These are phyloP conservation scores for Saccopteryx leptura DNA, from an alignment of 2,113 vertebrate species.

Conservation along the genomic window DNA sequence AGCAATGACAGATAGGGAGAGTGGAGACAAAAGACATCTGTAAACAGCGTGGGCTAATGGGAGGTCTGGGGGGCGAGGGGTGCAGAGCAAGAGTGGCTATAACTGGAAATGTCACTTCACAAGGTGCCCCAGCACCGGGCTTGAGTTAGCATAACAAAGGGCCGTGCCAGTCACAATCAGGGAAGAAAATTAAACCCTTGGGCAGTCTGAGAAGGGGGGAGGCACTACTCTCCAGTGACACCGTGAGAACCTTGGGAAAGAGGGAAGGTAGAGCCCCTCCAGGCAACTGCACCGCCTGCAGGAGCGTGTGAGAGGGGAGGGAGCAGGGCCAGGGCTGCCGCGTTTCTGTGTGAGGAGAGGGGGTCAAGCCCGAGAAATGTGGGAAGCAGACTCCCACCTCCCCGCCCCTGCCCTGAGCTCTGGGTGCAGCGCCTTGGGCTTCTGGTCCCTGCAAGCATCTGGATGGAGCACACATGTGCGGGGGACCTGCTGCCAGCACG, in stretches of 20 bases:
- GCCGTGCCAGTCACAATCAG: not conserved
- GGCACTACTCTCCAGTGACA: not conserved
- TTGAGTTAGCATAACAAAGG: not conserved
- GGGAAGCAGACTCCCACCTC: not conserved
- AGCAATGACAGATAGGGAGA: not conserved
- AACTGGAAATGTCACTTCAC: not conserved
- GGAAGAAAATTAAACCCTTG: slow-evolving; percentile 21
- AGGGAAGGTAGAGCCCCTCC: not conserved
- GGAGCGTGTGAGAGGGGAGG: not conserved
- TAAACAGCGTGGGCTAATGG: not conserved
- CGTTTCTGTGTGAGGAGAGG: not conserved
- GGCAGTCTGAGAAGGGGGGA: not conserved
- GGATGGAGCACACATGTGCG: not conserved
- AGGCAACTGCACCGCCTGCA: not conserved
- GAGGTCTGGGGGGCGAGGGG: not conserved
- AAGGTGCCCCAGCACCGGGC: not conserved
- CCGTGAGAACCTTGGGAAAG: not conserved
- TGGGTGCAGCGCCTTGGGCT: not conserved
- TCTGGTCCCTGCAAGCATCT: not conserved
- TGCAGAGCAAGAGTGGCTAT: not conserved
- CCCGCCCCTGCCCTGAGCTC: not conserved
- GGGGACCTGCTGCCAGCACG: not conserved
- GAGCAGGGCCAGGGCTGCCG: not conserved
- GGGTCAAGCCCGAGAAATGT: not conserved
- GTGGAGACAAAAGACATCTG: slow-evolving; percentile 54